Conservation (phyloP, 1,140 invertebrate species). For the Nymphalis io region DNA sequence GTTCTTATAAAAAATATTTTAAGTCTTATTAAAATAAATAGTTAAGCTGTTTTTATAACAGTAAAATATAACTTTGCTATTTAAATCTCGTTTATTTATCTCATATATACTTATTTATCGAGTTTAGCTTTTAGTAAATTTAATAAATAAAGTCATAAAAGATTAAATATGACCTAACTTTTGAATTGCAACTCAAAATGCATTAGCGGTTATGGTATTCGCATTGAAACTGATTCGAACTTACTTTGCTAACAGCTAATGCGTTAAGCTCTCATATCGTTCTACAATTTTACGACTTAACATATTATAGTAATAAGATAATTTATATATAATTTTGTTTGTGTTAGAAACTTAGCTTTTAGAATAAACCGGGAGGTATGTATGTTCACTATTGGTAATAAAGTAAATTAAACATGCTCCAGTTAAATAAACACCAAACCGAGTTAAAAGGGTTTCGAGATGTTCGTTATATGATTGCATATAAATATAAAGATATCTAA, state of each 20-base stretch:
- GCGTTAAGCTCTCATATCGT: not conserved
- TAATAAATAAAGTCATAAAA: conserved; percentile 1
- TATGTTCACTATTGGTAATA: not conserved
- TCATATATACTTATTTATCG: not conserved
- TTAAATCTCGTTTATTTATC: not conserved
- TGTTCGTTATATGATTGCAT: too few relatives aligned
- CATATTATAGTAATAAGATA: conserved; percentile 9
- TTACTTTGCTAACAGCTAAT: conserved; percentile 10
- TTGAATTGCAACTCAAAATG: conserved; percentile 13
- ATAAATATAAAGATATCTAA: too few relatives aligned
- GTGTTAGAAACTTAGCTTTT: conserved; percentile 15
- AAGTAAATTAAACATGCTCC: too few relatives aligned
- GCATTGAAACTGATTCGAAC: conserved; percentile 14
- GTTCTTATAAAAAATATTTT: not conserved
- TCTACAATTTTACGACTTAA: conserved; percentile 13
- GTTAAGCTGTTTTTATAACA: not conserved
- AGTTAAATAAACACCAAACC: too few relatives aligned
- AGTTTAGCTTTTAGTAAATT: not conserved
- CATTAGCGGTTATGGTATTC: not conserved
- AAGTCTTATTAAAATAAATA: not conserved
- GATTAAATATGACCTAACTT: conserved; percentile 7
- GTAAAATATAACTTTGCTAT: not conserved
- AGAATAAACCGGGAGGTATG: not conserved
- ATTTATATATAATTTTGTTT: not conserved
- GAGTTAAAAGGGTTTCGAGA: too few relatives aligned